A percentile compares a stretch with the other conserved stretches of the same genome.
Conservation (phyloP, 2,797 vertebrate species). For the Cyclopterus lumpus region DNA sequence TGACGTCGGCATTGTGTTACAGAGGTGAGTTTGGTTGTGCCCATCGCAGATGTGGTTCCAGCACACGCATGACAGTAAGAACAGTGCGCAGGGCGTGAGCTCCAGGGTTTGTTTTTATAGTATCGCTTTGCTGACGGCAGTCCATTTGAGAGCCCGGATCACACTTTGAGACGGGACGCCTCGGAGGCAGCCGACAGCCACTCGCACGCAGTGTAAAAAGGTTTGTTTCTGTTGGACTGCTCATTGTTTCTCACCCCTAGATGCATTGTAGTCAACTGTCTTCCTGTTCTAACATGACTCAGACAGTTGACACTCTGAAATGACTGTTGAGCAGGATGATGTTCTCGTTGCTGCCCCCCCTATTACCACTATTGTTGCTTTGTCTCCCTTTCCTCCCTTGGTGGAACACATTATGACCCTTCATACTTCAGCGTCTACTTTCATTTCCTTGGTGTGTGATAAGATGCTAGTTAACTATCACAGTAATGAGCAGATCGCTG, state of each 20-base stretch:
- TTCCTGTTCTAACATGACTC: constrained; percentile 31
- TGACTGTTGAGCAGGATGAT: constrained; percentile 19
- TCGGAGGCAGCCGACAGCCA: constrained; percentile 11
- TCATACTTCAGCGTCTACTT: constrained; percentile 14
- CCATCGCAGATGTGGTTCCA: constrained; percentile 28
- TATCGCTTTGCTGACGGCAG: constrained; percentile 24
- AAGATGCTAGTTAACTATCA: constrained; percentile 19
- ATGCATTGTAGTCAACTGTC: neutral
- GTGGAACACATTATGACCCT: constrained; percentile 9
- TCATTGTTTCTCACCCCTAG: constrained; percentile 32
- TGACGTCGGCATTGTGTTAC: constrained; percentile 29
- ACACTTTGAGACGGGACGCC: constrained; percentile 14
- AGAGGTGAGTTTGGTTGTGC: constrained; percentile 31
- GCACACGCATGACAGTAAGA: constrained; percentile 10
- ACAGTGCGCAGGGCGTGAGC: constrained; percentile 15
- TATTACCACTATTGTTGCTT: neutral
- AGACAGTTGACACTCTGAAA: constrained; percentile 27
- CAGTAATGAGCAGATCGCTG: constrained; percentile 24
- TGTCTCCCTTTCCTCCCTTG: neutral
- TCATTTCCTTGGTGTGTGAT: constrained; percentile 40
- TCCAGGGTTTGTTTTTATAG: constrained; percentile 39
- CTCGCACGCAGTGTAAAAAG: constrained; percentile 6
- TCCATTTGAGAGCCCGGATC: constrained; percentile 18
- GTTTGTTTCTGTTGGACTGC: constrained; percentile 28
- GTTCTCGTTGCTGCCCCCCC: constrained; percentile 14